phyloP scores from a whole-genome alignment of 1,140 invertebrate genomes.

The Drosophila dunni region DNA sequence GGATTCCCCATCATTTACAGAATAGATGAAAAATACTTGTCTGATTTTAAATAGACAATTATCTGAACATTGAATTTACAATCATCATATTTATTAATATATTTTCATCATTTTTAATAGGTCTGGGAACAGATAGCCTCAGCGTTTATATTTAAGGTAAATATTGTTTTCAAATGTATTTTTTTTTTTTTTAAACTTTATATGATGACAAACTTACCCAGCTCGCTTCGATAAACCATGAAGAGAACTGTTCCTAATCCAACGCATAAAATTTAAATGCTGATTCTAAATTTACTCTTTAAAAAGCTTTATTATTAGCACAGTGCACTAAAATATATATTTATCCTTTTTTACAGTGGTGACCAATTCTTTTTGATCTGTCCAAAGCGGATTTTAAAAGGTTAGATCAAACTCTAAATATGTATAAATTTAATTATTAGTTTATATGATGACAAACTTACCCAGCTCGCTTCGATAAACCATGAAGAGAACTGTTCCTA shows the following conservation, averaged over 20 bases:
- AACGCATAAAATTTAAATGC: conserved; percentile 53
- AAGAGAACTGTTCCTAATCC: conserved; percentile 73
- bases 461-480: conserved; percentile 70
- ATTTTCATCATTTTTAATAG: too few species aligned
- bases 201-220: conserved; percentile 73
- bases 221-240: conserved; percentile 72
- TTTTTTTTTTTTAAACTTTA: too few species aligned
- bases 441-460: conserved; percentile 65
- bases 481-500: conserved; percentile 74
- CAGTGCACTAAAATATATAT: too few species aligned
- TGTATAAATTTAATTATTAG: neutral
- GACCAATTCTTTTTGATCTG: too few species aligned
- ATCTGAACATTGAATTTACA: neutral
- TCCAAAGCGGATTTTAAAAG: too few species aligned
- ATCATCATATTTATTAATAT: too few species aligned
- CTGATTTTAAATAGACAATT: neutral
- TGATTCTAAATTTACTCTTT: neutral
- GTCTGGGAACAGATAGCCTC: too few species aligned
- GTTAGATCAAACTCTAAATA: too few species aligned
- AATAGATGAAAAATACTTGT: conserved; percentile 12
- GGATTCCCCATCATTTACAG: conserved; percentile 42
- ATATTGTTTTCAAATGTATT: too few species aligned
- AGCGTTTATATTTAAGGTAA: too few species aligned
- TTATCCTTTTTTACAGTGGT: too few species aligned
- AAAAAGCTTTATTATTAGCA: too few species aligned